Conservation (phyloP, 35 echinoderm and acorn worm genomes). For the Patiria miniata region DNA sequence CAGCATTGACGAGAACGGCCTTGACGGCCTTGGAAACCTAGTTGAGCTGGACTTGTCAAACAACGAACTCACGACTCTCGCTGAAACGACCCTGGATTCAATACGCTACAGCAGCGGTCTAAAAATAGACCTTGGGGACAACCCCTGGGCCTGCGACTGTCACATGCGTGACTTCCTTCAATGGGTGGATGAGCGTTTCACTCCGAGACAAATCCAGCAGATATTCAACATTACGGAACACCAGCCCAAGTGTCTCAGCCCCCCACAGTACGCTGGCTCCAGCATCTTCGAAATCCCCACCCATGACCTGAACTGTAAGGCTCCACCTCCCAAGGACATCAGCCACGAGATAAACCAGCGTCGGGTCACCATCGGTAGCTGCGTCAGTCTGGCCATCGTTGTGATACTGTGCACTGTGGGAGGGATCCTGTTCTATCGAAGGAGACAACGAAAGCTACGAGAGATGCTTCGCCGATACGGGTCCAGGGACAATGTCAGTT, state of each 20-base stretch:
- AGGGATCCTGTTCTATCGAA: not conserved
- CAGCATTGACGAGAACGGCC: not conserved
- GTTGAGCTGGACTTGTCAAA: constrained; percentile 35
- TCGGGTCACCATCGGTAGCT: constrained; percentile 23
- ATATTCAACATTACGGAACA: not conserved
- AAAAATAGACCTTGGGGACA: constrained; percentile 26
- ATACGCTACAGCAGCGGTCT: constrained; percentile 26
- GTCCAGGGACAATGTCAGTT: not conserved
- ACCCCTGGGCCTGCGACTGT: constrained; percentile 21
- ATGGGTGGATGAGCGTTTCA: constrained; percentile 1
- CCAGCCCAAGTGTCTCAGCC: not conserved
- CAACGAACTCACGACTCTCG: constrained; percentile 35
- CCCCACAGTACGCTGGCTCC: not conserved
- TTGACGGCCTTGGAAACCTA: constrained; percentile 34
- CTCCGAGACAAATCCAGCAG: not conserved
- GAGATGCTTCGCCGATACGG: not conserved
- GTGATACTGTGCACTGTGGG: not conserved
- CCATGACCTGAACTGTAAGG: constrained; percentile 22
- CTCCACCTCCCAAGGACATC: not conserved
- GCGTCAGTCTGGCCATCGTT: not conserved
- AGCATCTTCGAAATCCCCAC: constrained; percentile 20
- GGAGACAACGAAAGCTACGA: constrained; percentile 2
- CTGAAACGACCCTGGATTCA: constrained; percentile 5
- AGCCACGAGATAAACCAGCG: not conserved
- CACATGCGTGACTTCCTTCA: constrained; percentile 14